Evolutionary conservation across 2,113 vertebrate species (phyloP).

Genomic region (Mungos mungo): DNA sequence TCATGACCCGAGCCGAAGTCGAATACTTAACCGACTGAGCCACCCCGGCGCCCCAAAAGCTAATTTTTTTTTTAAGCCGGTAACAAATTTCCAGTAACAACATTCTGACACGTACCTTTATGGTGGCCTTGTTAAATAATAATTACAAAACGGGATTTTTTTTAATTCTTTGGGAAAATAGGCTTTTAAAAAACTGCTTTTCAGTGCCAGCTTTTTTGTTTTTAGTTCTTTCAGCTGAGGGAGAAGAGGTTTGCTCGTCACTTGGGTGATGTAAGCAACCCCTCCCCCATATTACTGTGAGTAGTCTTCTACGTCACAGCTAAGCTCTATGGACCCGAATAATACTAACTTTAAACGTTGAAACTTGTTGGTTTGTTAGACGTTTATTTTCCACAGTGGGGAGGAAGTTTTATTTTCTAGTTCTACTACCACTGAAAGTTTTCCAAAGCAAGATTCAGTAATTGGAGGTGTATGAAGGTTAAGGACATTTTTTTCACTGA

Average conservation of each 20-base stretch:
- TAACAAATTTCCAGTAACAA: not conserved
- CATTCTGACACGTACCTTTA: not conserved
- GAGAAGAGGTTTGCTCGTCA: not conserved
- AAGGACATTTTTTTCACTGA: not conserved
- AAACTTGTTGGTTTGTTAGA: not conserved
- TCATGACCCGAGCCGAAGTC: no score
- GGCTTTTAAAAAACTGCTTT: conserved; percentile 3
- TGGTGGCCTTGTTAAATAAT: not conserved
- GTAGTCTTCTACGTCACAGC: not conserved
- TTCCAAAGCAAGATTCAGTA: not conserved
- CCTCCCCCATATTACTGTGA: not conserved
- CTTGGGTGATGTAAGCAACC: not conserved
- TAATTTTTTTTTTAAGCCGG: not conserved
- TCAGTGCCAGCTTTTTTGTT: not conserved
- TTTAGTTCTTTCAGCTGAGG: not conserved
- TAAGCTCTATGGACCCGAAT: not conserved
- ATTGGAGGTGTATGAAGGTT: not conserved
- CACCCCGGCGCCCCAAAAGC: no score
- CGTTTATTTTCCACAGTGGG: not conserved
- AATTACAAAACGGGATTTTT: not conserved
- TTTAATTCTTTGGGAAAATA: not conserved
- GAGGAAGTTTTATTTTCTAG: not conserved
- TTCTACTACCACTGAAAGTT: not conserved
- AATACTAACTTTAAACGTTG: not conserved
- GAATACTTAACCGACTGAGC: no score